phyloP scores from a whole-genome alignment of 1,140 invertebrate genomes.

The Aphis gossypii region DNA sequence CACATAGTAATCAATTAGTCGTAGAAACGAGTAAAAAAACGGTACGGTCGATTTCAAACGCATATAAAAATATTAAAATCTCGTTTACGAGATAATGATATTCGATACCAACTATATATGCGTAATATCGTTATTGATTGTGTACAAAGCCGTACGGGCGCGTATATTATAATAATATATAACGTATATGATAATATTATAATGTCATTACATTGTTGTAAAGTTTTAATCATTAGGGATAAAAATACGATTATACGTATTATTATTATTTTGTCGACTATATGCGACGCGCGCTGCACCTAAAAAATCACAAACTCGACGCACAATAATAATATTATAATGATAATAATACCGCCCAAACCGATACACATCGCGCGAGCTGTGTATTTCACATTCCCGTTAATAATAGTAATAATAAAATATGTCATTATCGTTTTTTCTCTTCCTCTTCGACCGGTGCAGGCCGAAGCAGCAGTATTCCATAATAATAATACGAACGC shows the following conservation, averaged over 20 bases:
- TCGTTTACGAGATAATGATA: background rate
- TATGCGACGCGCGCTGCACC: background rate
- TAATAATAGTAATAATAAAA: conserved; percentile 14
- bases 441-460: background rate
- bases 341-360: background rate
- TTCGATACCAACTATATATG: background rate
- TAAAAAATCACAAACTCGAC: background rate
- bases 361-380: background rate
- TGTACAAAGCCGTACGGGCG: background rate
- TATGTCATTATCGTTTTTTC: conserved; percentile 1
- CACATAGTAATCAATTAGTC: no score
- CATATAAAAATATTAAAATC: background rate
- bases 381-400: background rate
- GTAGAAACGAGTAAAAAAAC: no score
- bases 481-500: background rate
- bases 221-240: conserved; percentile 9
- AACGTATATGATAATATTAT: background rate
- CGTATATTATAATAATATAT: background rate
- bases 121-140: background rate
- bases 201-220: background rate
- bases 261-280: background rate
- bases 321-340: background rate
- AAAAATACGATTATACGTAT: background rate
- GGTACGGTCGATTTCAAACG: background rate
- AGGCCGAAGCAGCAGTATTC: background rate